phyloP scores from a whole-genome alignment of 1,140 invertebrate genomes.

The Xylocopa sonorina region DNA sequence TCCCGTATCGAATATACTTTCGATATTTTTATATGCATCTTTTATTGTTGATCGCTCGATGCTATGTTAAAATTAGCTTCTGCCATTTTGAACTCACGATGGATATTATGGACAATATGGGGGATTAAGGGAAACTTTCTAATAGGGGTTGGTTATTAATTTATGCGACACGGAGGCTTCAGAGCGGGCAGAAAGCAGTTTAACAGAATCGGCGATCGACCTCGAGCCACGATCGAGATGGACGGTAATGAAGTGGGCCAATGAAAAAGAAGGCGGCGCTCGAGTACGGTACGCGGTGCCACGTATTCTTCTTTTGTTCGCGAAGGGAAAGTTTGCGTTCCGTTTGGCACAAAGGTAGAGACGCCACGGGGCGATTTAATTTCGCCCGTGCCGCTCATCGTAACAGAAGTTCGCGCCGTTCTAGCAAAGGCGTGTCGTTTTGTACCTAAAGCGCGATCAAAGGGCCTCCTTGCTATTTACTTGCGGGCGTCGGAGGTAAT shows the following conservation, averaged over 20 bases:
- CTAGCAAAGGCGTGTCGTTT: constrained; percentile 16
- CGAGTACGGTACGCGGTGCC: not conserved
- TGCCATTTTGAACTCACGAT: too few species aligned
- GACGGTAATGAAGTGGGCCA: not conserved
- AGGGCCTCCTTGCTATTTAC: constrained; percentile 41
- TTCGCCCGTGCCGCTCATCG: constrained; percentile 5
- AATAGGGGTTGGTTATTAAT: too few species aligned
- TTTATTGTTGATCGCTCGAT: too few species aligned
- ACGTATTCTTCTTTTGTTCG: not conserved
- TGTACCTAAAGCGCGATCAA: constrained; percentile 38
- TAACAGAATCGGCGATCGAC: too few species aligned
- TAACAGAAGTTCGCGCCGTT: constrained; percentile 23
- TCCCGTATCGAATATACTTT: too few species aligned
- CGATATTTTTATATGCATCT: too few species aligned
- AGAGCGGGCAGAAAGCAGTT: too few species aligned
- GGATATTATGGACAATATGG: too few species aligned
- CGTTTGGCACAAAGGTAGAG: not conserved
- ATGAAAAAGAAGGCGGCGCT: not conserved
- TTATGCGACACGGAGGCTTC: too few species aligned
- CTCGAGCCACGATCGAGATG: not conserved
- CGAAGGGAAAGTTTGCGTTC: constrained; percentile 16
- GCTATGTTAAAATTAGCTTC: too few species aligned
- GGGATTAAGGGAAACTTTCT: too few species aligned
- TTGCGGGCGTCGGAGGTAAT: constrained; percentile 22
- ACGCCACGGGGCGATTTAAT: constrained; percentile 21